phyloP scores from a whole-genome alignment of 1,140 invertebrate genomes.

The Papilio machaon region DNA sequence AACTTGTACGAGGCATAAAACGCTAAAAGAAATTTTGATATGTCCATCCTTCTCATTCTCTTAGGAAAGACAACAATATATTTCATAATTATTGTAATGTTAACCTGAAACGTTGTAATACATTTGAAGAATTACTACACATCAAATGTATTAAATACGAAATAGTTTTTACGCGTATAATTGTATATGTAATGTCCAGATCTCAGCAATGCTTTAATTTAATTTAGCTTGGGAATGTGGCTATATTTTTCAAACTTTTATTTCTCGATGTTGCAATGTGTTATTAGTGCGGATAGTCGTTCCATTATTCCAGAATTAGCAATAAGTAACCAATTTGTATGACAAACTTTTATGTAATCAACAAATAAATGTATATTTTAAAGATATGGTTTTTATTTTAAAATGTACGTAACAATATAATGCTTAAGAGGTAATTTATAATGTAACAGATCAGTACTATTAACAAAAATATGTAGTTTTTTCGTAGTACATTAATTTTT shows the following conservation, averaged over 20 bases:
- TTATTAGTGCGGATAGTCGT: not conserved
- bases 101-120: not conserved
- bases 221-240: not conserved
- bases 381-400: not conserved
- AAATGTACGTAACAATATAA: not conserved
- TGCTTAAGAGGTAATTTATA: too few relatives aligned
- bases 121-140: not conserved
- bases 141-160: not conserved
- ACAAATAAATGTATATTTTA: not conserved
- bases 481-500: not conserved
- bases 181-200: not conserved
- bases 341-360: conserved; percentile 4
- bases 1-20: not conserved
- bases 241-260: not conserved
- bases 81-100: too few relatives aligned
- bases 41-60: not conserved
- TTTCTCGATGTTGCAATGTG: not conserved
- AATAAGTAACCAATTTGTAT: conserved; percentile 1
- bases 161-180: not conserved
- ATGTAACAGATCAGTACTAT: too few relatives aligned
- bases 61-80: too few relatives aligned
- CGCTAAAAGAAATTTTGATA: not conserved
- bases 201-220: conserved; percentile 12
- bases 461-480: not conserved
- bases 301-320: not conserved